These are phyloP conservation scores for Loripinus fragilis DNA, from an alignment of 2,888 invertebrate species.

Conservation along the genomic window DNA sequence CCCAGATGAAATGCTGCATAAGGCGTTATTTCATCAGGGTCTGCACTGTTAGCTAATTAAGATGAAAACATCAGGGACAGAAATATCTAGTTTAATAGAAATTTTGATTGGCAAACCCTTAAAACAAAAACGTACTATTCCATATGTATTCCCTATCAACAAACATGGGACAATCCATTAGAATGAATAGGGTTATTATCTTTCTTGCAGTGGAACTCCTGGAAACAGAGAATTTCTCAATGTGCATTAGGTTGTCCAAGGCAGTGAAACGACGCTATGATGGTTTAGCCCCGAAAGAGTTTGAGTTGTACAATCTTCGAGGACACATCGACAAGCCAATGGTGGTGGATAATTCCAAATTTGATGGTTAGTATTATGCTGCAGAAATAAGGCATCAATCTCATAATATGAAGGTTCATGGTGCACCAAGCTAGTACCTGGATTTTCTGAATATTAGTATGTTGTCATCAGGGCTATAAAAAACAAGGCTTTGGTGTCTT, in stretches of 20 bases:
- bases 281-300: conserved; percentile 13
- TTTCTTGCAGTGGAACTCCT: conserved; percentile 32
- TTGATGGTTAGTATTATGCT: background rate
- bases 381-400: background rate
- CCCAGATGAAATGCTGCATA: background rate
- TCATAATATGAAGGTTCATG: too few relatives aligned
- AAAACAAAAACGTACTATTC: too few relatives aligned
- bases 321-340: background rate
- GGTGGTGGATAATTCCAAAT: background rate
- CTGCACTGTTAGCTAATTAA: background rate
- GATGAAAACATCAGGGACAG: too few relatives aligned
- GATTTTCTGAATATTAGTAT: too few relatives aligned
- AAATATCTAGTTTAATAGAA: too few relatives aligned
- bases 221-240: conserved; percentile 25
- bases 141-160: too few relatives aligned
- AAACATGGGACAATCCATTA: background rate
- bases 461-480: too few relatives aligned
- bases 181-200: background rate
- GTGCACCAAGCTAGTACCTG: too few relatives aligned
- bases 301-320: conserved; percentile 18
- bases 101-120: too few relatives aligned
- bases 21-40: background rate
- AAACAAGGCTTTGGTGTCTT: too few relatives aligned
- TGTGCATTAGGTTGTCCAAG: conserved; percentile 36
- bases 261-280: conserved; percentile 27